These are phyloP conservation scores for Prietella phreatophila DNA, from an alignment of 2,113 vertebrate species.

Conservation along the genomic window DNA sequence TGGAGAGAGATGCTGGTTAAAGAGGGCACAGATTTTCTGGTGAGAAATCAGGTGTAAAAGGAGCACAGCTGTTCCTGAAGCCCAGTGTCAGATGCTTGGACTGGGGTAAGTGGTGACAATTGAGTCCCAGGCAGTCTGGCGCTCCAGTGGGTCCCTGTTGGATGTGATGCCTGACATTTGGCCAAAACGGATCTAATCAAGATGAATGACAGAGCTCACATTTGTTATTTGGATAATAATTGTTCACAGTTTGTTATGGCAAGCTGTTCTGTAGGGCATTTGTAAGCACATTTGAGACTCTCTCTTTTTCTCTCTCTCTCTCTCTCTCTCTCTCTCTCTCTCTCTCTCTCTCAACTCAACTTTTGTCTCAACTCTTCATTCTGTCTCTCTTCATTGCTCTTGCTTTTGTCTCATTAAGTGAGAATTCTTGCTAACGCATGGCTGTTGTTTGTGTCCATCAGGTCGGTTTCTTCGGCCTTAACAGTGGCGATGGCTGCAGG, in stretches of 20 bases:
- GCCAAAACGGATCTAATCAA: constrained; percentile 29
- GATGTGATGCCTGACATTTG: constrained; percentile 29
- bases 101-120: constrained; percentile 18
- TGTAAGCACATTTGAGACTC: constrained; percentile 1
- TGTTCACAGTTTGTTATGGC: constrained; percentile 13
- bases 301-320: background rate
- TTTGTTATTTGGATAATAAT: constrained; percentile 19
- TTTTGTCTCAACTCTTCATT: background rate
- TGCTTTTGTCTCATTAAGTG: background rate
- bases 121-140: constrained; percentile 19
- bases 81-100: constrained; percentile 32
- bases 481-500: constrained; percentile 72
- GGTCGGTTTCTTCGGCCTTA: constrained; percentile 80
- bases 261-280: constrained; percentile 3
- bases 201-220: constrained; percentile 39
- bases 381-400: background rate
- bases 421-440: background rate
- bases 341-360: background rate
- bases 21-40: constrained; percentile 1
- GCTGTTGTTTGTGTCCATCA: constrained; percentile 57
- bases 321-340: constrained; percentile 6
- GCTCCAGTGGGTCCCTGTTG: constrained; percentile 18
- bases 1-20: constrained; percentile 9
- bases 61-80: constrained; percentile 36
- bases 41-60: constrained; percentile 5